Percentiles rank a stretch among this genome's conserved stretches.
phyloP scores from a whole-genome alignment of 2,113 vertebrate genomes.

The Steatornis caripensis region DNA sequence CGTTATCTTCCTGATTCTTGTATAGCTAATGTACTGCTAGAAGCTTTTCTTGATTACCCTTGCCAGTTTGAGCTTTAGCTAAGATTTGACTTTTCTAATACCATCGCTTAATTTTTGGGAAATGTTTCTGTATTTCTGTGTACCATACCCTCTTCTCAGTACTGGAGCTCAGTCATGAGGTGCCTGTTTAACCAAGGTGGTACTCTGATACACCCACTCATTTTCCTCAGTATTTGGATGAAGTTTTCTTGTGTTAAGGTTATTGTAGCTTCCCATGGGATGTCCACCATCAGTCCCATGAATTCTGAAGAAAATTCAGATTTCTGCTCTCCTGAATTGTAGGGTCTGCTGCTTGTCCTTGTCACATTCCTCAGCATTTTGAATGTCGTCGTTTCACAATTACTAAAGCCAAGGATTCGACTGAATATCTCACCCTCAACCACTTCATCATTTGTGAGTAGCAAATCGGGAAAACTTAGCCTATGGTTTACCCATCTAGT shows the following conservation, averaged over 20 bases:
- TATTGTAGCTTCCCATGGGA: not conserved
- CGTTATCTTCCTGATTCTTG: not conserved
- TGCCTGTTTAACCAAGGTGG: not conserved
- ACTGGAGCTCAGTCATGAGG: not conserved
- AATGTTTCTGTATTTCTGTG: not conserved
- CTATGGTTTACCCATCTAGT: too few relatives aligned
- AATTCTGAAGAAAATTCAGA: too few relatives aligned
- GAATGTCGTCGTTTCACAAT: not conserved
- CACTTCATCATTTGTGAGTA: not conserved
- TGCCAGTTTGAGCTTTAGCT: not conserved
- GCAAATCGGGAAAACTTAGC: not conserved
- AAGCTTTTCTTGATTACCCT: not conserved
- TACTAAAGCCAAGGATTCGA: not conserved
- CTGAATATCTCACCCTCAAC: not conserved
- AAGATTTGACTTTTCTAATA: not conserved
- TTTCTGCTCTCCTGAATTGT: not conserved
- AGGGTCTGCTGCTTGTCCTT: not conserved
- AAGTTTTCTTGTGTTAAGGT: not conserved
- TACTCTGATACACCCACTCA: not conserved
- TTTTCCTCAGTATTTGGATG: not conserved
- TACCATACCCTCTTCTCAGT: not conserved
- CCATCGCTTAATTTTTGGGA: not conserved
- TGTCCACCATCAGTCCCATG: not conserved
- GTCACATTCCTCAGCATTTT: not conserved
- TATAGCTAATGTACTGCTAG: not conserved